Base-by-base conservation (phyloP, 2,113 vertebrate species). In the Heptranchias perlo region DNA sequence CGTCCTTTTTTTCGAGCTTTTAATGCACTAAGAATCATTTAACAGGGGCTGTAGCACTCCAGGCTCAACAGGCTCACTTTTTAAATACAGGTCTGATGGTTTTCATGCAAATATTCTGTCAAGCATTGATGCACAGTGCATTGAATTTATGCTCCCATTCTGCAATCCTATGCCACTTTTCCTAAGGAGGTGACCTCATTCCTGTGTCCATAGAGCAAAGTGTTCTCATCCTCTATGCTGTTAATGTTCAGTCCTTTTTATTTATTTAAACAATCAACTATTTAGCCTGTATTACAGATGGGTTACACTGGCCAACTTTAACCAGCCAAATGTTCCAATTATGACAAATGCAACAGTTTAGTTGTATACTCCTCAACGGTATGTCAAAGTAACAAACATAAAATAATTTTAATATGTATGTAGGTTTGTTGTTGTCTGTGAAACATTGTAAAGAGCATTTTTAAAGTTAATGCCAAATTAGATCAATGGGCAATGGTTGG, bases 1-100 rank as follows among this genome's bases (percentile, higher is more conserved):
- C 39, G 65, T 67, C 65, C 62, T 69, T 95, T 95, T 73, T 69
- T 2, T 95, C 65, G 25, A 52, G 64, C 94, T 95, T 95, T 73
- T 95, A 95, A 95, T 95, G 94, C 94, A 95, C 94, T 95, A 95
- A 95, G 94, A 95, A 52, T 95, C 94, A 95, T 95, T 95, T 95
- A 95, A 95, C 65, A 73, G 94, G 52, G 65, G 44, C 64, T 67
- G 47, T 95, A 31, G 65, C 65, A 95, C 47, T 69, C 94, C 64
- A 95, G 8, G 47, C 94, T 95, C 94, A 95, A 95, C 94, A 95
- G 94, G 94, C 94, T 31, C 65, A 52, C 94, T 95, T 73, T 95
- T 95, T 95, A 95, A 95, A 95, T 95, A 95, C 93, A 94, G 93
- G 44, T 67, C 93, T 94, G 62, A 94, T 94, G 93, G 94, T 69